phyloP scores from a whole-genome alignment of 2,888 invertebrate species.

The Glaucopsyche alexis region DNA sequence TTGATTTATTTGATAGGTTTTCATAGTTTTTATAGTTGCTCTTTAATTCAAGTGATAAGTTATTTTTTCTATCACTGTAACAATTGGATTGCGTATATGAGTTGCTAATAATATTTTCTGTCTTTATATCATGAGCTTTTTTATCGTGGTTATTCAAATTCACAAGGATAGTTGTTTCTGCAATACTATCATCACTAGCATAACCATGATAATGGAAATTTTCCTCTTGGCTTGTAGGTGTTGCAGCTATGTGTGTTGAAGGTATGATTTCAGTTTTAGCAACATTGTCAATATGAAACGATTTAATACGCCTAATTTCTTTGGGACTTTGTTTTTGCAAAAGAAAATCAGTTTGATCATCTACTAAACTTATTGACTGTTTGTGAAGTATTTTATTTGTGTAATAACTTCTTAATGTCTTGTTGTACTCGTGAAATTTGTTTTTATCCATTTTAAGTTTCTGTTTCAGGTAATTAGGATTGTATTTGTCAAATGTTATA shows the following conservation, averaged over 20 bases:
- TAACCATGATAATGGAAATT: conserved; percentile 70
- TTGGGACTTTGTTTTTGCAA: neutral
- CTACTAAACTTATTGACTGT: neutral
- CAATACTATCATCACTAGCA: conserved; percentile 74
- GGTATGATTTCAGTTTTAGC: conserved; percentile 9
- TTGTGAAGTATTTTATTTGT: neutral
- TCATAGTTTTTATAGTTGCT: conserved; percentile 48
- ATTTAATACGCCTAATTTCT: conserved; percentile 21
- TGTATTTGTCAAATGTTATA: conserved; percentile 12
- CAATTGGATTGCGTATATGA: conserved; percentile 29
- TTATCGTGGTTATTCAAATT: conserved; percentile 56
- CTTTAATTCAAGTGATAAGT: conserved; percentile 60
- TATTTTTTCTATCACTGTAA: conserved; percentile 50
- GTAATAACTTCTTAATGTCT: conserved; percentile 12
- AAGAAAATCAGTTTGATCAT: conserved; percentile 3
- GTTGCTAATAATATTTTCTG: conserved; percentile 32
- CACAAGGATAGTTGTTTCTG: conserved; percentile 74
- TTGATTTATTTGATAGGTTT: neutral
- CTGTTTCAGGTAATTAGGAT: neutral
- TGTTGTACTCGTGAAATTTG: conserved; percentile 17
- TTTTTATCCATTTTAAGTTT: conserved; percentile 7
- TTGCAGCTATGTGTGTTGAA: conserved; percentile 7
- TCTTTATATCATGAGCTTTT: conserved; percentile 47
- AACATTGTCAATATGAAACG: conserved; percentile 1
- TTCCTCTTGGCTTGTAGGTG: conserved; percentile 39